phyloP scores from a whole-genome alignment of 2,797 vertebrate genomes.

The Hapalemur alaotrensis region DNA sequence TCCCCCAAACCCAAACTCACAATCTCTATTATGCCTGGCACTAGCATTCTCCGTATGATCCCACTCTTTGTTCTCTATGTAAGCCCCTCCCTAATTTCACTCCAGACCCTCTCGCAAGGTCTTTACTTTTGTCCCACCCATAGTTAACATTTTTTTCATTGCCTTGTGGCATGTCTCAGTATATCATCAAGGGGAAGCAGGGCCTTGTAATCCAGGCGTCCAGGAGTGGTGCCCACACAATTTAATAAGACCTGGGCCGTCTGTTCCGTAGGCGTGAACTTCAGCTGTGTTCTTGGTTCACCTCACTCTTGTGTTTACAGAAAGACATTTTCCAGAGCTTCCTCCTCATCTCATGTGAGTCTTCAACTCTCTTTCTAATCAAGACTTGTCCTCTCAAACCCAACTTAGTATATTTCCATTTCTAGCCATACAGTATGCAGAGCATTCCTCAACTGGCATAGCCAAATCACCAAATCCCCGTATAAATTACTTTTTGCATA shows the following conservation, averaged over 20 bases:
- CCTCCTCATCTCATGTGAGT: neutral
- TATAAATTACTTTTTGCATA: neutral
- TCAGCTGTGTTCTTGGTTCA: neutral
- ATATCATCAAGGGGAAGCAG: neutral
- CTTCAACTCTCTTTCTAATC: neutral
- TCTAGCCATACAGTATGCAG: neutral
- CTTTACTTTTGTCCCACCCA: neutral
- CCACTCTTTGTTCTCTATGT: neutral
- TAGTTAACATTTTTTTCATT: neutral
- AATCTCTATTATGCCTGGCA: rapidly evolving
- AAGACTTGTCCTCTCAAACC: neutral
- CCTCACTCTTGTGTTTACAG: neutral
- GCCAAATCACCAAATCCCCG: neutral
- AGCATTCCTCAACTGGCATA: neutral
- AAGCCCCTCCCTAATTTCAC: neutral
- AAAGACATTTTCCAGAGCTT: neutral
- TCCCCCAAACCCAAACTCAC: neutral
- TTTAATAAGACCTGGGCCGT: neutral
- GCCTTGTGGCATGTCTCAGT: neutral
- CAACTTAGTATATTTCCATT: neutral
- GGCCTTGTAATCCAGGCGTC: neutral
- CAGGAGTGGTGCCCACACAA: neutral
- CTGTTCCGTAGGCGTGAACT: neutral
- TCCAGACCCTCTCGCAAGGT: neutral
- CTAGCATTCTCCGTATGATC: rapidly evolving